Evolutionary conservation across 2,888 invertebrate genomes (phyloP).

Genomic region (Caenorhabditis zanzibari): DNA sequence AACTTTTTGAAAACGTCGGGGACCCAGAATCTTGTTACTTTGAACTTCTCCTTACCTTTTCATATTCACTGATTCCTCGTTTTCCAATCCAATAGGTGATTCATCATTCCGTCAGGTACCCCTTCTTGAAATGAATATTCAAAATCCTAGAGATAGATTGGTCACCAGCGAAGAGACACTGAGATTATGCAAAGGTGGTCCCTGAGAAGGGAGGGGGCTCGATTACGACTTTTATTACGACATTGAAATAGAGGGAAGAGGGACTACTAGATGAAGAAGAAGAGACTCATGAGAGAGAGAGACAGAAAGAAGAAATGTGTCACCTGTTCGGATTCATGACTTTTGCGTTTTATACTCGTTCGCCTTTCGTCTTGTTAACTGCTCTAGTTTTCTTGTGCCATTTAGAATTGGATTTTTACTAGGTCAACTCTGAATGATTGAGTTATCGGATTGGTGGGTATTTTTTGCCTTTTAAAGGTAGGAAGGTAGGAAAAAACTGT

Average conservation of each 20-base stretch:
- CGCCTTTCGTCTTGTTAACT: background rate
- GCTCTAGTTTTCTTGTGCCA: background rate
- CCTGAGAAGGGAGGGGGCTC: no score
- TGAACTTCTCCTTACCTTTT: background rate
- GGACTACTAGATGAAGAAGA: background rate
- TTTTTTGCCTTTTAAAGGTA: no score
- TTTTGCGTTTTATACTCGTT: constrained; percentile 17
- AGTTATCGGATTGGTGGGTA: background rate
- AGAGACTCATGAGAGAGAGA: background rate
- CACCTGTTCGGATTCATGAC: constrained; percentile 50
- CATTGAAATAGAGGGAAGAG: constrained; percentile 6
- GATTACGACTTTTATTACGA: constrained; percentile 47
- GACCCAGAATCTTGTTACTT: background rate
- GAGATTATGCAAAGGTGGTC: constrained; percentile 37
- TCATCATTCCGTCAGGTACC: constrained; percentile 12
- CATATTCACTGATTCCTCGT: background rate
- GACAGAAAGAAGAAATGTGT: constrained; percentile 24
- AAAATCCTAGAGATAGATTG: background rate
- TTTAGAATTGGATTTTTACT: background rate
- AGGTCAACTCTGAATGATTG: background rate
- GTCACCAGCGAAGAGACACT: background rate
- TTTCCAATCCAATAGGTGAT: background rate
- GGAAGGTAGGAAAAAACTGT: no score
- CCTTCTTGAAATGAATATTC: background rate
- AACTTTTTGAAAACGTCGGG: no score